These are phyloP conservation scores for Stegostoma tigrinum DNA, from an alignment of 2,113 vertebrate genomes.

Conservation along the genomic window DNA sequence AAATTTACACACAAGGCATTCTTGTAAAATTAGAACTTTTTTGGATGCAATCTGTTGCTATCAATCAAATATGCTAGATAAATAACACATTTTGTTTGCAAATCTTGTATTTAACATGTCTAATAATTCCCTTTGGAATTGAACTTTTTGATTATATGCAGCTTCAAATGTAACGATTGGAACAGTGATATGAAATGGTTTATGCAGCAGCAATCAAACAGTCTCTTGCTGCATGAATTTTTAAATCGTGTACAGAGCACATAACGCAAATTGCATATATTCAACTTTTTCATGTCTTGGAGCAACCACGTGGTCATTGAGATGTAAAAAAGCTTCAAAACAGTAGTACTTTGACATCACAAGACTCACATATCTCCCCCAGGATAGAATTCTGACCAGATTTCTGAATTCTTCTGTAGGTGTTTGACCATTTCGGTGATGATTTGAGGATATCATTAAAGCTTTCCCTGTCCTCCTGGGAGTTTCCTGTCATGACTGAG, in stretches of 20 bases:
- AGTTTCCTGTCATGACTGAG: no score
- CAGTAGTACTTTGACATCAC: neutral
- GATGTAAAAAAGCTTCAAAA: neutral
- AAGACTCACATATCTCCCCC: neutral
- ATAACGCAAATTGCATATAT: neutral
- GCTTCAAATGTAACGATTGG: neutral
- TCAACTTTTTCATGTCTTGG: neutral
- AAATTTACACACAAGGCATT: neutral
- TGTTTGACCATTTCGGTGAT: no score
- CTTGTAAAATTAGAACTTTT: neutral
- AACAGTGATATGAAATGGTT: neutral
- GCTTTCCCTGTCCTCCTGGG: no score
- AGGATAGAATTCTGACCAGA: neutral
- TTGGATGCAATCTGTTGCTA: neutral
- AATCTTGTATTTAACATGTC: neutral
- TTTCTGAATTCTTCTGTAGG: no score
- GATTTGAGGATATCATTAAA: no score
- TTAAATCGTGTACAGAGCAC: neutral
- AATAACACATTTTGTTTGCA: neutral
- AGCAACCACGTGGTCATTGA: neutral
- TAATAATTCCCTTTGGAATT: neutral
- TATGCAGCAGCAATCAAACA: neutral
- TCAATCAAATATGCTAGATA: slow-evolving; percentile 7
- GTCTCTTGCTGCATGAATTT: neutral
- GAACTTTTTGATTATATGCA: neutral